Evolutionary conservation across 64 coral and sea anemone genomes (phyloP), one percentile per base, ranked within the genome.

Genomic region (Stichodactyla helianthus): DNA sequence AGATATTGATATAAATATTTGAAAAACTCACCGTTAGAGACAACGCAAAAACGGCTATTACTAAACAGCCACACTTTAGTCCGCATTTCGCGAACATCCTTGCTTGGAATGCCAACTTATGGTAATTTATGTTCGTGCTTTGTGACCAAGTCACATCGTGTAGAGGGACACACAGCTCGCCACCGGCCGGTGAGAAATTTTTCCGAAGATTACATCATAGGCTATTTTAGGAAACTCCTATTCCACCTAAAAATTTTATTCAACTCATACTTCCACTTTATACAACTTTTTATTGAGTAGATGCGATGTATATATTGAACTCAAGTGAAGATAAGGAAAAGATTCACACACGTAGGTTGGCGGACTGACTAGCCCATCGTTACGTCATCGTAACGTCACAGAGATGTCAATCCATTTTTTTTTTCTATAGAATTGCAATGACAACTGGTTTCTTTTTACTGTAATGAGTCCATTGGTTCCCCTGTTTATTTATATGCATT

Each of bases 11-110:
- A 74, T 74, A 28, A 74, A 74, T 74, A 74, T 74, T 74, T 74
- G 68, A 74, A 74, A 74, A 74, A 74, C 68, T 74, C 27, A 74
- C 68, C 68, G 68, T 74, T 12, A 74, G 25, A 11, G 68, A 74
- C 27, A 74, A 74, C 23, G 23, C 10, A 4, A 74, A 19, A 27
- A 74, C 68, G 22, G 68, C 68, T 74, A 74, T 31, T 10, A 31
- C 27, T 11, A 74, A 19, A 74, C 25, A 14, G 1, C 68, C 68
- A 19, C 23, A 74, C 55, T 58, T 58, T 58, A 9, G 55, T 58
- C 14, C 55, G 55, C 55, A 58, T 19, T 74, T 74, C 17, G 68
- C 68, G 20, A 74, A 23, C 68, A 74, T 74, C 25, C 6, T 68
- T 74, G 2, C 68, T 11, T 15, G 55, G 55, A 58, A 58, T 58